Evolutionary conservation across 2,113 vertebrate species (phyloP).

Genomic region (Cryptotis parvus): DNA sequence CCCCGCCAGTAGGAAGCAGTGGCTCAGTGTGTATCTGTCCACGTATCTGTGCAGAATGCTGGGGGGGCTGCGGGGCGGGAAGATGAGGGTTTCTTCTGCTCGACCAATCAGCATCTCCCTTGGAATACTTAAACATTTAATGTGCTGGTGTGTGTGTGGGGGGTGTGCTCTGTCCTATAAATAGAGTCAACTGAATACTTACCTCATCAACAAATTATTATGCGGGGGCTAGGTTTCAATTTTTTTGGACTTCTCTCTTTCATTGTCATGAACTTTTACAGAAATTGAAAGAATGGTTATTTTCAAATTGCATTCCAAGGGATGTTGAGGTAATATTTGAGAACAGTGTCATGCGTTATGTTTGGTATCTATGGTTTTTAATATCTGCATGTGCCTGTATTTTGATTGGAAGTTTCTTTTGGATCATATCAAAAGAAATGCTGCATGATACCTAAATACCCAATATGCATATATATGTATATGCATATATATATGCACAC

Average conservation of each 20-base stretch:
- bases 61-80: not conserved
- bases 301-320: constrained; percentile 70
- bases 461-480: not conserved
- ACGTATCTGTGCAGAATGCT: constrained; percentile 67
- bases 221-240: constrained; percentile 48
- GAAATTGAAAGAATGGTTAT: constrained; percentile 42
- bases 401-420: constrained; percentile 68
- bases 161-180: not conserved
- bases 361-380: constrained; percentile 37
- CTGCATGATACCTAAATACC: constrained; percentile 41
- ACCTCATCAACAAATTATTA: constrained; percentile 44
- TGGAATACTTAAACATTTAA: constrained; percentile 49
- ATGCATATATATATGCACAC: no score
- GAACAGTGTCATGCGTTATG: not conserved
- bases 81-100: not conserved
- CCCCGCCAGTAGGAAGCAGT: constrained; percentile 86
- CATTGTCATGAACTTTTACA: constrained; percentile 44
- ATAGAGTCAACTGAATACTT: constrained; percentile 58
- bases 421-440: constrained; percentile 71
- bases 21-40: constrained; percentile 60
- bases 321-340: constrained; percentile 55
- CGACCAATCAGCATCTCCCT: constrained; percentile 63
- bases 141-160: not conserved
- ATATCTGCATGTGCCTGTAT: constrained; percentile 48
- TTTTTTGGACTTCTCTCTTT: constrained; percentile 42